Conservation (phyloP, 2,113 vertebrate genomes). For the Ailurus styani region DNA sequence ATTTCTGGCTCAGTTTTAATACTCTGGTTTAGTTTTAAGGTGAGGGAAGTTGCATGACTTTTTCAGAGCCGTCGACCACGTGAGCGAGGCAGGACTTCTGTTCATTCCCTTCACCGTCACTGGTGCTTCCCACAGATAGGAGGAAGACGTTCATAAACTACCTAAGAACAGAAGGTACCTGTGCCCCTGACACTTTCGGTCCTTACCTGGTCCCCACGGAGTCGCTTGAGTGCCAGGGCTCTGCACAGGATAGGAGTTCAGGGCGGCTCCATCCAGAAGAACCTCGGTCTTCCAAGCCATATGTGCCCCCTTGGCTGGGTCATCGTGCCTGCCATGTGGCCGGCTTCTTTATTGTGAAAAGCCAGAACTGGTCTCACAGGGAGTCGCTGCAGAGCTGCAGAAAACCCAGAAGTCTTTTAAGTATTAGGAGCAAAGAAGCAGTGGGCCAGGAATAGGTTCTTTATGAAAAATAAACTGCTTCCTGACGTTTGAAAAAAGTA, state of each 20-base stretch:
- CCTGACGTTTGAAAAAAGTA: not conserved
- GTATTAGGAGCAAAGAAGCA: not conserved
- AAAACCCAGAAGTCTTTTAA: not conserved
- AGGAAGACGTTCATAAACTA: not conserved
- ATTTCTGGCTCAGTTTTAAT: not conserved
- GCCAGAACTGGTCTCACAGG: not conserved
- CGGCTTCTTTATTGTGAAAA: not conserved
- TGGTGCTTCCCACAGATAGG: fast-evolving
- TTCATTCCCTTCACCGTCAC: not conserved
- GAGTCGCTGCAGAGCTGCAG: not conserved
- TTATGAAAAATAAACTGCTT: not conserved
- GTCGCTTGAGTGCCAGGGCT: not conserved
- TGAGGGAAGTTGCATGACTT: not conserved
- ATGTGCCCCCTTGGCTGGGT: fast-evolving
- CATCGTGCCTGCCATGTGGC: not conserved
- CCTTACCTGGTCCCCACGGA: not conserved
- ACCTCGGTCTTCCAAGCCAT: not conserved
- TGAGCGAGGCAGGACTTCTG: not conserved
- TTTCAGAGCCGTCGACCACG: not conserved
- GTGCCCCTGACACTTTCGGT: not conserved
- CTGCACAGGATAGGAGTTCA: fast-evolving
- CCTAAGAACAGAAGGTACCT: not conserved
- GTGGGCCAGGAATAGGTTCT: not conserved
- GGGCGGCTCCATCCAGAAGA: fast-evolving
- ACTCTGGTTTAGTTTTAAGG: not conserved